phyloP scores from a whole-genome alignment of 2,797 vertebrate genomes.

The Merluccius polli region DNA sequence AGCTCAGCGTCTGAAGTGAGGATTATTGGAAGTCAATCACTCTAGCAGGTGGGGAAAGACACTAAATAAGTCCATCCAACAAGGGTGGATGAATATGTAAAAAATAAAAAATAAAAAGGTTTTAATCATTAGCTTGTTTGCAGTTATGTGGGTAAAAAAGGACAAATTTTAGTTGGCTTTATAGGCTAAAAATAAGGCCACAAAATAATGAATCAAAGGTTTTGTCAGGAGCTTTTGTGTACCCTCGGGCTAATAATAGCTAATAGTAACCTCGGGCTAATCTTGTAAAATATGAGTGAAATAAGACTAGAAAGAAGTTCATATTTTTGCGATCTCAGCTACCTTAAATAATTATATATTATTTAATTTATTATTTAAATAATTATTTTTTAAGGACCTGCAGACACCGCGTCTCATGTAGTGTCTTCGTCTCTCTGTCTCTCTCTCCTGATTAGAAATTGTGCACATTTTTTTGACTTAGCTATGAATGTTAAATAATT shows the following conservation, averaged over 20 bases:
- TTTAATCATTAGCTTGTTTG: neutral
- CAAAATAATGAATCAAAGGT: slow-evolving; percentile 25
- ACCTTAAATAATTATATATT: no score
- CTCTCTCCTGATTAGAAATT: no score
- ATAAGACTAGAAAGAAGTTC: neutral
- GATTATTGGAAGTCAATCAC: slow-evolving; percentile 33
- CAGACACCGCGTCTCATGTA: no score
- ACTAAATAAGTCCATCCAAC: neutral
- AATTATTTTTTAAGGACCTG: no score
- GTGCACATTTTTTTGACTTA: no score
- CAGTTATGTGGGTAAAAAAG: neutral
- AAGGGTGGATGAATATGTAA: slow-evolving; percentile 3
- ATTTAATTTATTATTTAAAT: no score
- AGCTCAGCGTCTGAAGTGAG: slow-evolving; percentile 11
- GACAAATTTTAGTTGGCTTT: neutral
- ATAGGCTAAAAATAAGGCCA: neutral
- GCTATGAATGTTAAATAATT: no score
- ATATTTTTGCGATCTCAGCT: no score
- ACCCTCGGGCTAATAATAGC: neutral
- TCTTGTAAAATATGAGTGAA: neutral
- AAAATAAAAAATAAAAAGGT: neutral
- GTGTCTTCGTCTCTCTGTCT: no score
- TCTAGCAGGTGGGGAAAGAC: neutral
- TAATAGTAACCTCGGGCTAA: neutral
- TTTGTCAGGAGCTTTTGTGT: slow-evolving; percentile 3